phyloP scores from a whole-genome alignment of 2,888 invertebrate genomes.

The Temnothorax unifasciatus region DNA sequence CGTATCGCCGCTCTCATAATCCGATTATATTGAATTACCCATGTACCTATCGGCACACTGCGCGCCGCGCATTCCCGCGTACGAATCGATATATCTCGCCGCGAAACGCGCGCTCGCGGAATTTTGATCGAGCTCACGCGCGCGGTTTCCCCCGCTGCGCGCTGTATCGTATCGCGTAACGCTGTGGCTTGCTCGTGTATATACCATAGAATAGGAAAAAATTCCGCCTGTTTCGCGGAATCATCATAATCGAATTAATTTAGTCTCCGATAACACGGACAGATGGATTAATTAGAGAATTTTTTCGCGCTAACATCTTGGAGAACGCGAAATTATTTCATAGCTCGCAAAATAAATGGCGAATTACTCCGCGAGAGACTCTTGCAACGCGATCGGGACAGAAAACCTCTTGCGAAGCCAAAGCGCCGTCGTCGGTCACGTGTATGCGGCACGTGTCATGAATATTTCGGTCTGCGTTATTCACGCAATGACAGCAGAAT shows the following conservation, averaged over 20 bases:
- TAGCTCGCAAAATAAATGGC: slow-evolving; percentile 54
- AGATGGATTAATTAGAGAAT: background rate
- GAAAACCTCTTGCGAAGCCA: slow-evolving; percentile 37
- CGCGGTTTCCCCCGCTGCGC: slow-evolving; percentile 38
- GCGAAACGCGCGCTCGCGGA: slow-evolving; percentile 57
- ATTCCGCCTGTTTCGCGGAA: background rate
- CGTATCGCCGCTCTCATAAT: slow-evolving; percentile 83
- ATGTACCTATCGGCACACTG: slow-evolving; percentile 73
- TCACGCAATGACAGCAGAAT: slow-evolving; percentile 85
- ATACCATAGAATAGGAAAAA: background rate
- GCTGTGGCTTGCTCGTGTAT: slow-evolving; percentile 6
- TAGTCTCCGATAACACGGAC: background rate
- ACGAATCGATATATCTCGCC: slow-evolving; percentile 72
- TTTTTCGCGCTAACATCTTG: slow-evolving; percentile 17
- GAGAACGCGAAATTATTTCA: slow-evolving; percentile 29
- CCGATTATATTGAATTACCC: slow-evolving; percentile 84
- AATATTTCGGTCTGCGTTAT: slow-evolving; percentile 84
- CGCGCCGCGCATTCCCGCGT: slow-evolving; percentile 42
- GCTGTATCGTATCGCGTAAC: slow-evolving; percentile 19
- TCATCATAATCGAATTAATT: slow-evolving; percentile 30
- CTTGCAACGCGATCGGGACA: background rate
- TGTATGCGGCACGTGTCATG: slow-evolving; percentile 76
- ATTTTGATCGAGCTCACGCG: slow-evolving; percentile 64
- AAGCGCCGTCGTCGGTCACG: slow-evolving; percentile 68
- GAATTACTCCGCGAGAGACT: slow-evolving; percentile 28